These are phyloP conservation scores for Palythoa caribaeorum DNA, from an alignment of 92 coral and sea anemone genomes.

Conservation along the genomic window DNA sequence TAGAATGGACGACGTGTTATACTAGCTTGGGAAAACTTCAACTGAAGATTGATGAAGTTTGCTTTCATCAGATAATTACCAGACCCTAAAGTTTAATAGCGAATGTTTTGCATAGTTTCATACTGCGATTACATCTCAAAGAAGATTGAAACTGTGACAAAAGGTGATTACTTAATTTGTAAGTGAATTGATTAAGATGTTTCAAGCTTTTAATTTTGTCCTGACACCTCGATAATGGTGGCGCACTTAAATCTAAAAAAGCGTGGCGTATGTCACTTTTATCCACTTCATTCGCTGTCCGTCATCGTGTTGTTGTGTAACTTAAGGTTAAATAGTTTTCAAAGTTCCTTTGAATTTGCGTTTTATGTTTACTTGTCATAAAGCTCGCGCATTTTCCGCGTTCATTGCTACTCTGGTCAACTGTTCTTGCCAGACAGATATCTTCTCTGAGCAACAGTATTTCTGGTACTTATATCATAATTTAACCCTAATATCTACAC, in stretches of 20 bases:
- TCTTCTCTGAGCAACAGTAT: neutral
- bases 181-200: neutral
- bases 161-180: neutral
- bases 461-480: neutral
- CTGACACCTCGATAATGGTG: neutral
- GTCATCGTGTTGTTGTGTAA: conserved; percentile 18
- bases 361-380: conserved; percentile 18
- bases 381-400: conserved; percentile 3
- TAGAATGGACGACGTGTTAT: neutral
- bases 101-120: conserved; percentile 40
- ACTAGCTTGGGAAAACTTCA: neutral
- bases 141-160: neutral
- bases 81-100: neutral
- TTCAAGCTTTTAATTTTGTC: neutral
- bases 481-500: neutral
- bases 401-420: neutral
- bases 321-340: conserved; percentile 29
- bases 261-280: conserved; percentile 7
- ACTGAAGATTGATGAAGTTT: neutral
- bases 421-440: neutral
- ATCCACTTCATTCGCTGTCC: conserved; percentile 5
- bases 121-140: conserved; percentile 12
- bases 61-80: neutral
- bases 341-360: conserved; percentile 17
- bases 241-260: neutral